Evolutionary conservation across 1,140 invertebrate genomes (phyloP).

Genomic region (Panagrolaimus sp.): DNA sequence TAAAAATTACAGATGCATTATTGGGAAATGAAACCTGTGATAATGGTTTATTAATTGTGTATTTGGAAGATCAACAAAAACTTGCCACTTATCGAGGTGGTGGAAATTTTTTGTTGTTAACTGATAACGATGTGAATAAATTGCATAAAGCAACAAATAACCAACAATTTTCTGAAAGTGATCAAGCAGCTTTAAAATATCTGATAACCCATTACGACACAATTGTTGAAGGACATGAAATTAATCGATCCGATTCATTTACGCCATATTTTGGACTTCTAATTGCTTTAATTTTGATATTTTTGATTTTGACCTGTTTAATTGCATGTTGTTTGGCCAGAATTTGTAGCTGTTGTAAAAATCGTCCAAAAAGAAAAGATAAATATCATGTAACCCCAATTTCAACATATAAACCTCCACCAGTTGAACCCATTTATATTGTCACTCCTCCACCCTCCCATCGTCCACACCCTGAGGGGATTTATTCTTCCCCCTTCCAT

Average conservation of each 20-base stretch:
- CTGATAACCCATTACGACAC: slow-evolving; percentile 2
- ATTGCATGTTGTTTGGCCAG: background rate
- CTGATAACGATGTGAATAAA: background rate
- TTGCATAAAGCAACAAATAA: background rate
- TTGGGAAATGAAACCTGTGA: slow-evolving; percentile 8
- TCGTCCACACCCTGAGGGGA: background rate
- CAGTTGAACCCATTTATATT: background rate
- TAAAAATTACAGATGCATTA: background rate
- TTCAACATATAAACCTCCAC: background rate
- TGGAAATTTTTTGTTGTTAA: background rate
- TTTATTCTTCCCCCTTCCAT: background rate
- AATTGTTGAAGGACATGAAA: background rate
- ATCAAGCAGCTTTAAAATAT: slow-evolving; percentile 4
- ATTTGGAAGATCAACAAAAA: slow-evolving; percentile 8
- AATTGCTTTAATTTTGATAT: slow-evolving; percentile 12
- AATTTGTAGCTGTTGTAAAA: background rate
- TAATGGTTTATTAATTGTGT: slow-evolving; percentile 3
- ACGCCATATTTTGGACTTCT: slow-evolving; percentile 5
- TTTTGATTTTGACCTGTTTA: background rate
- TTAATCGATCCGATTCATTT: background rate
- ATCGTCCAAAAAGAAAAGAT: slow-evolving; percentile 8
- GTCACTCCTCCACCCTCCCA: background rate
- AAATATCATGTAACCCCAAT: slow-evolving; percentile 18
- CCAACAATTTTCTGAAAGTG: background rate
- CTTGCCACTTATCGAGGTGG: slow-evolving; percentile 2